Percentiles rank a stretch among this genome's conserved stretches.
Conservation (phyloP, 1,140 invertebrate genomes). For the Asbolus verrucosus region DNA sequence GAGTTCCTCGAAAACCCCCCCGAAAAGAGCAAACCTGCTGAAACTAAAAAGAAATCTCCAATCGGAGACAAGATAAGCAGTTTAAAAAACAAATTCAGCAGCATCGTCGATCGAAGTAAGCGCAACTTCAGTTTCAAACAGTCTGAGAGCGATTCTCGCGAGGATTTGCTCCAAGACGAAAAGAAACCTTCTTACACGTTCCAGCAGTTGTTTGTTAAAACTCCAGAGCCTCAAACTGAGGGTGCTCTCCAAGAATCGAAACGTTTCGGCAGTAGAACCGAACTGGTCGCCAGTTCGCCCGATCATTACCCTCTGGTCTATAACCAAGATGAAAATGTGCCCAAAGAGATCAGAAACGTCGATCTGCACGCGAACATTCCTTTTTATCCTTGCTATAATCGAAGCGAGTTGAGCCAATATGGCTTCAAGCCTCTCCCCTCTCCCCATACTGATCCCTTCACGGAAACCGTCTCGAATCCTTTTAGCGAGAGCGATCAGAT, state of each 20-base stretch:
- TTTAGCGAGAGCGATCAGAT: slow-evolving; percentile 48
- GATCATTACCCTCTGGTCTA: slow-evolving; percentile 59
- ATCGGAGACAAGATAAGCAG: slow-evolving; percentile 50
- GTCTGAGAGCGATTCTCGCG: slow-evolving; percentile 1
- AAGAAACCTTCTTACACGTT: slow-evolving; percentile 60
- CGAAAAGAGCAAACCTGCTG: slow-evolving; percentile 8
- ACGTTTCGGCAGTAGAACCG: slow-evolving; percentile 48
- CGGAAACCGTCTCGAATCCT: slow-evolving; percentile 44
- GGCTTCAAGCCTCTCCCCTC: slow-evolving; percentile 15
- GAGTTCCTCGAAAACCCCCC: slow-evolving; percentile 65
- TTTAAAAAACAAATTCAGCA: slow-evolving; percentile 52
- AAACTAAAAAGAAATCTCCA: slow-evolving; percentile 38
- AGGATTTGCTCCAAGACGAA: slow-evolving; percentile 22
- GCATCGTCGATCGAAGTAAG: slow-evolving; percentile 49
- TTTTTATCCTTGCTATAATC: slow-evolving; percentile 59
- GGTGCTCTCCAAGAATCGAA: slow-evolving; percentile 16
- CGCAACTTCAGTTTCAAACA: slow-evolving; percentile 45
- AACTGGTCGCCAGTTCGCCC: slow-evolving; percentile 59
- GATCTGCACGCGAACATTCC: slow-evolving; percentile 61
- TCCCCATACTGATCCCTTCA: slow-evolving; percentile 41
- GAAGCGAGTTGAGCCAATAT: slow-evolving; percentile 30
- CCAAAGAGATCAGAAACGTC: slow-evolving; percentile 40
- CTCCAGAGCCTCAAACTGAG: slow-evolving; percentile 46
- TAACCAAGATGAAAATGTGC: slow-evolving; percentile 40
- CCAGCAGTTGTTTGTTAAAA: slow-evolving; percentile 60